Percentiles rank a stretch among this genome's conserved stretches.
These are phyloP conservation scores for Apodemus sylvaticus DNA, from an alignment of 2,113 vertebrate genomes.

Conservation along the genomic window DNA sequence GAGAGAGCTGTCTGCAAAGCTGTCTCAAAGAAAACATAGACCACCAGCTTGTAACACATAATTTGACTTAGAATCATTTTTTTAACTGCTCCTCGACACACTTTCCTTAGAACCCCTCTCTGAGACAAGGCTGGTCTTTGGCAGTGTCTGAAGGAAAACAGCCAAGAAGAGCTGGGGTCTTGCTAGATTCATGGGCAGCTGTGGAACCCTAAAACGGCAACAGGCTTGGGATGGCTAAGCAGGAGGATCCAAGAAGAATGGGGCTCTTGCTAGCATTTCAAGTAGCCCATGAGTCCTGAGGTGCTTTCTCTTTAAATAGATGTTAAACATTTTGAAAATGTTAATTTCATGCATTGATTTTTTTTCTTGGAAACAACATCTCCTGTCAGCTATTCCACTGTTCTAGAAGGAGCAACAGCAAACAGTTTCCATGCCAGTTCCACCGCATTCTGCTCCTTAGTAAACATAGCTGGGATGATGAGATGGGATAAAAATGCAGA, in stretches of 20 bases:
- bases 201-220: neutral
- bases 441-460: neutral
- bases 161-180: neutral
- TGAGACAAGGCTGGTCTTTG: too few species aligned
- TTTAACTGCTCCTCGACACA: too few species aligned
- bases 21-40: too few species aligned
- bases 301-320: constrained; percentile 20
- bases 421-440: neutral
- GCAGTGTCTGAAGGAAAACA: neutral
- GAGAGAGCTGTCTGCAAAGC: too few species aligned
- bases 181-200: neutral
- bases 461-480: neutral
- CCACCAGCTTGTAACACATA: too few species aligned
- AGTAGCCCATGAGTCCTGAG: neutral
- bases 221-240: neutral
- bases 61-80: too few species aligned
- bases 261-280: neutral
- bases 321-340: constrained; percentile 39
- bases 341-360: neutral
- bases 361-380: neutral
- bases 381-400: neutral
- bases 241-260: neutral
- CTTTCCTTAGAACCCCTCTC: too few species aligned
- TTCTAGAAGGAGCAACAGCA: neutral
- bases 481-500: neutral